Conservation (phyloP, 1,140 invertebrate genomes). For the Lepidurus apus region DNA sequence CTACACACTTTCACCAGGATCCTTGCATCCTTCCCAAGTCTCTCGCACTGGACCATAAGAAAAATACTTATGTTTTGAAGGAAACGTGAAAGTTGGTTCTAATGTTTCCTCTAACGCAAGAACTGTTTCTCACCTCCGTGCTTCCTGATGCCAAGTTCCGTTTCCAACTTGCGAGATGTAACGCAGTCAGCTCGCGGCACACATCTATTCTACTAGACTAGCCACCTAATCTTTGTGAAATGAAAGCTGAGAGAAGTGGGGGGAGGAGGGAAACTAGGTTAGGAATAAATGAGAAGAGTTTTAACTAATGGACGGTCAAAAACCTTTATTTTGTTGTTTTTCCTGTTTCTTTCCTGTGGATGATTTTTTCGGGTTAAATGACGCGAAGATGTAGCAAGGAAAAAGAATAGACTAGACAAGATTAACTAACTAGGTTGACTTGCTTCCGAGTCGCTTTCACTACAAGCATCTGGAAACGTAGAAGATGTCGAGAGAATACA, state of each 20-base stretch:
- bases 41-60: background rate
- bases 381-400: no score
- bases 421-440: no score
- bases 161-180: background rate
- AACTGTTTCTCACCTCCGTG: background rate
- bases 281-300: background rate
- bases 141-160: slow-evolving; percentile 17
- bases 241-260: background rate
- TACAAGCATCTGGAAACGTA: background rate
- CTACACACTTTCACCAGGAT: slow-evolving; percentile 16
- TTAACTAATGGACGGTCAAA: no score
- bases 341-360: no score
- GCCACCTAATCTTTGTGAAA: background rate
- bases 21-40: background rate
- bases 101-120: background rate
- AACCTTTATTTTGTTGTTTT: no score
- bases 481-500: background rate
- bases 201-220: background rate
- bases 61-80: background rate
- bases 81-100: background rate
- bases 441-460: background rate
- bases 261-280: background rate
- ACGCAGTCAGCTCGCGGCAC: background rate
- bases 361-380: no score
- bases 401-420: no score